Base-by-base conservation (phyloP, 92 coral and sea anemone species). In the Porites lobata region DNA sequence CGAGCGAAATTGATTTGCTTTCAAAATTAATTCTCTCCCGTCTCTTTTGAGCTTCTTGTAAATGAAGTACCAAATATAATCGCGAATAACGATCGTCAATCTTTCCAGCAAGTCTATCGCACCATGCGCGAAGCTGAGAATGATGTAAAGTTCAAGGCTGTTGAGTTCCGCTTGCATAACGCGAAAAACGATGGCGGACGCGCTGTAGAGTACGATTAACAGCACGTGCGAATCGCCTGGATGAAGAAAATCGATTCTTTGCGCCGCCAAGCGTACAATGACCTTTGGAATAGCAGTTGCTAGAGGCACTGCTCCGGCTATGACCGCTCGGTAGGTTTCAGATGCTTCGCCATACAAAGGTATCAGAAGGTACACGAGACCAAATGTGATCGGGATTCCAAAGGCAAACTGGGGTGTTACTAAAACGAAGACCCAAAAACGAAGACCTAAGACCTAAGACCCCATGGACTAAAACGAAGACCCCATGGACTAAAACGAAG, bases 91-190 rank as follows among this genome's bases (percentile, higher is more conserved):
- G 3, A 86, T 76, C 9, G 96, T 88, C 3, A 91, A 2, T 24
- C 92, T 79, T 62, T 92, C 92, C 72, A 91, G 5, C 5, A 95
- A 54, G 61, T 86, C 96, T 3, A 89, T 68, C 5, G 63, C 24
- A 12, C 92, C 96, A 43, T 93, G 93, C 2, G 76, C 89, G 9
- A 95, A 8, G 8, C 94, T 89, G 12, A 94, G 81, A 11, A 83
- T 89, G 4, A 92, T 66, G 56, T 86, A 94, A 11, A 86, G 67
- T 10, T 18, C 8, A 75, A 89, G 56, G 20, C 85, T 86, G 4
- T 74, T 78, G 47, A 94, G 75, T 29, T 94, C 94, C 1, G 95
- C 95, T 77, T 92, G 98, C 89, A 94, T 81, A 17, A 87, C 87
- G 15, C 98, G 92, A 73, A 86, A 92, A 1, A 90, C 86, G 9